Conservation (phyloP, 1,140 invertebrate genomes). For the Himalopsyche phryganea region DNA sequence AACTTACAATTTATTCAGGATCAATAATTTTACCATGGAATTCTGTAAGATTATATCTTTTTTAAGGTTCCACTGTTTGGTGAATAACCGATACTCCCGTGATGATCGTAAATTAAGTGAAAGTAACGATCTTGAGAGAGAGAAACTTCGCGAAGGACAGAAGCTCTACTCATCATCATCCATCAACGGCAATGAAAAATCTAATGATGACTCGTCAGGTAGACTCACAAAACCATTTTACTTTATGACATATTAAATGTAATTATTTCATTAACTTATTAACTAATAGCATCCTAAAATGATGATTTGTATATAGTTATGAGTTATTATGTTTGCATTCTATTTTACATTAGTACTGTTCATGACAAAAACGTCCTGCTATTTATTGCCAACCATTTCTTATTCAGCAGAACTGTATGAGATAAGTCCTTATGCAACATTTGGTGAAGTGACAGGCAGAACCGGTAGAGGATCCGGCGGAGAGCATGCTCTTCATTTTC, state of each 20-base stretch:
- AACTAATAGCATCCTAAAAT: no score
- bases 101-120: constrained; percentile 51
- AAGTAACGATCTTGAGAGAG: constrained; percentile 50
- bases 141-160: constrained; percentile 51
- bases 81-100: constrained; percentile 45
- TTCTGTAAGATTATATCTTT: no score
- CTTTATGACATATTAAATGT: no score
- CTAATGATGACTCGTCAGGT: constrained; percentile 53
- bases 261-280: neutral
- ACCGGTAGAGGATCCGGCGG: constrained; percentile 57
- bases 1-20: no score
- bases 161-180: constrained; percentile 52
- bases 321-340: no score
- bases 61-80: constrained; percentile 49
- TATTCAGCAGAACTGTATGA: constrained; percentile 63
- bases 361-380: no score
- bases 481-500: constrained; percentile 75
- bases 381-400: no score
- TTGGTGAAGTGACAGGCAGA: constrained; percentile 62
- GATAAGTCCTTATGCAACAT: constrained; percentile 75
- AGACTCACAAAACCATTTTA: constrained; percentile 3
- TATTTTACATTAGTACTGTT: no score
- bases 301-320: no score
- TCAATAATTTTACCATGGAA: no score
- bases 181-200: constrained; percentile 52